A percentile compares a stretch with the other conserved stretches of the same genome.
phyloP scores from a whole-genome alignment of 2,888 invertebrate species.

The Chymomyza procnemis region DNA sequence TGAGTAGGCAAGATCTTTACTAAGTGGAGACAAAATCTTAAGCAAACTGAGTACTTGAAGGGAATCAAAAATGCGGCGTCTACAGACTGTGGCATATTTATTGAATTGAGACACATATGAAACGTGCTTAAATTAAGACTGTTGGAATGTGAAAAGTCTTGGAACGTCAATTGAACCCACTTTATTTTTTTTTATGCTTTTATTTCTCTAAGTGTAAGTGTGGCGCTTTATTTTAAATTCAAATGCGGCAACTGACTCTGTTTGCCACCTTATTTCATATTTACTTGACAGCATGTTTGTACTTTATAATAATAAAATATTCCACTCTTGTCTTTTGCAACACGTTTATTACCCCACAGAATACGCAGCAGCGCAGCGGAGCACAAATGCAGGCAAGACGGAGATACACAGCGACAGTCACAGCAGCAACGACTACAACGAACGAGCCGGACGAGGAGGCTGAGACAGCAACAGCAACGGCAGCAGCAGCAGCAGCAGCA shows the following conservation, averaged over 20 bases:
- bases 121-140: neutral
- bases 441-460: conserved; percentile 21
- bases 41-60: neutral
- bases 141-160: neutral
- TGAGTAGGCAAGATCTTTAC: no score
- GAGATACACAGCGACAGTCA: conserved; percentile 1
- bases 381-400: conserved; percentile 12
- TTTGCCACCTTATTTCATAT: conserved; percentile 46
- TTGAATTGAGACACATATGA: neutral
- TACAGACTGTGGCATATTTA: neutral
- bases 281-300: conserved; percentile 40
- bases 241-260: conserved; percentile 51
- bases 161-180: neutral
- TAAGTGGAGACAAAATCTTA: no score
- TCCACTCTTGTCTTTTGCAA: conserved; percentile 59
- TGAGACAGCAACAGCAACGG: neutral
- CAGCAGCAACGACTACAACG: conserved; percentile 14
- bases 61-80: neutral
- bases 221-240: conserved; percentile 55
- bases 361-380: conserved; percentile 34
- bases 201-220: conserved; percentile 22
- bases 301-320: conserved; percentile 65
- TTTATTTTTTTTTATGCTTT: neutral
- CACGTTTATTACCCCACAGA: conserved; percentile 40
- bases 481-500: neutral